A percentile compares a stretch with the other conserved stretches of the same genome.
phyloP scores from a whole-genome alignment of 2,113 vertebrate genomes.

The Otocyon megalotis region DNA sequence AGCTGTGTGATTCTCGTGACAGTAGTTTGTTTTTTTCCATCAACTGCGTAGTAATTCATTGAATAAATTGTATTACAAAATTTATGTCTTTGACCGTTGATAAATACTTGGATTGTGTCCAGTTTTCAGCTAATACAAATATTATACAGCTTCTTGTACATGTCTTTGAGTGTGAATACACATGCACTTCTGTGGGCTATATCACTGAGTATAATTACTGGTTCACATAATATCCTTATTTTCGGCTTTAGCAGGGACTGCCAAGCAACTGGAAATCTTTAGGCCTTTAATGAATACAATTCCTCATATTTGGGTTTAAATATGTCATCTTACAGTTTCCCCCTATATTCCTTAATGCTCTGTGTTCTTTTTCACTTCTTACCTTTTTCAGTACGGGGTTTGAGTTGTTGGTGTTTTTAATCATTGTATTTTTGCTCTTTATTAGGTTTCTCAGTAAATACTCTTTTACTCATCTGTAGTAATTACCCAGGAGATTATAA shows the following conservation, averaged over 20 bases:
- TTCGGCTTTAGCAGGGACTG: neutral
- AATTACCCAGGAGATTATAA: neutral
- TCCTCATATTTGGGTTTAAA: neutral
- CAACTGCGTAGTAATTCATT: neutral
- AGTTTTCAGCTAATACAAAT: neutral
- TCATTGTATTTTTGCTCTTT: neutral
- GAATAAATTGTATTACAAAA: neutral
- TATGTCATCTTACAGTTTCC: neutral
- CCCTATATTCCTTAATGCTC: neutral
- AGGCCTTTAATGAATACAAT: neutral
- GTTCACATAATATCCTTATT: neutral
- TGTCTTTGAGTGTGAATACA: neutral
- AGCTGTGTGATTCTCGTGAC: neutral
- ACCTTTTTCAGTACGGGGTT: neutral
- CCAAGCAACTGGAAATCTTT: neutral
- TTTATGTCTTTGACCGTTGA: neutral
- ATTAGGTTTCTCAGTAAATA: neutral
- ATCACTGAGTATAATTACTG: neutral
- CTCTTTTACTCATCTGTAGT: neutral
- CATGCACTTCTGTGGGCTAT: neutral
- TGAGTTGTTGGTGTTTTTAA: neutral
- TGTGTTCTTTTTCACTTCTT: neutral
- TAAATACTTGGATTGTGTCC: neutral
- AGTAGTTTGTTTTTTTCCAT: constrained; percentile 4
- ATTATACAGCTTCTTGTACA: neutral